A percentile compares a stretch with the other conserved stretches of the same genome.
These are phyloP conservation scores for Tetramorium simillimum DNA, from an alignment of 1,140 invertebrate genomes.

Conservation along the genomic window DNA sequence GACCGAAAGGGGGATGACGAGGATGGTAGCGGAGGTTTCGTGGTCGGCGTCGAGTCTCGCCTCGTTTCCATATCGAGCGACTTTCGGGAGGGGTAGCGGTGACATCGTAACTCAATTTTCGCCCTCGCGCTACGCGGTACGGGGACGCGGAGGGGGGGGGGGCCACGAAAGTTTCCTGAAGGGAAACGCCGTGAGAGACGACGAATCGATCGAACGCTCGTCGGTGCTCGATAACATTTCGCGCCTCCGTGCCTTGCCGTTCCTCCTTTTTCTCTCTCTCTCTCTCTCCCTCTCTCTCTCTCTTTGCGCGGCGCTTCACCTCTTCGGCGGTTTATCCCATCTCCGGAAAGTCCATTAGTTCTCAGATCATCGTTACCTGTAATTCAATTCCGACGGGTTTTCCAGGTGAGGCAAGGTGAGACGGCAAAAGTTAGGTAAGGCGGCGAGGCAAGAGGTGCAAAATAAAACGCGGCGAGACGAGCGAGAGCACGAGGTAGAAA, in stretches of 20 bases:
- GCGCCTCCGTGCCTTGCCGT: conserved; percentile 25
- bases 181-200: conserved; percentile 47
- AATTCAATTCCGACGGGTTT: conserved; percentile 68
- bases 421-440: conserved; percentile 47
- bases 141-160: conserved; percentile 1
- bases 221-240: conserved; percentile 70
- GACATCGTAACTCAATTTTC: conserved; percentile 73
- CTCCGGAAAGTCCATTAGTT: conserved; percentile 73
- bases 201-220: conserved; percentile 60
- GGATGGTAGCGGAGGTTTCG: conserved; percentile 41
- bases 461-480: conserved; percentile 42
- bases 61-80: conserved; percentile 72
- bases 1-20: too few species aligned
- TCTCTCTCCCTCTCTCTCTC: too few species aligned
- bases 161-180: conserved; percentile 41
- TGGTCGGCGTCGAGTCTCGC: conserved; percentile 46
- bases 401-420: conserved; percentile 50
- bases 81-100: conserved; percentile 65
- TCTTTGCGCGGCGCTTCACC: conserved; percentile 9
- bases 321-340: conserved; percentile 34
- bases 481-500: conserved; percentile 32
- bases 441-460: conserved; percentile 18
- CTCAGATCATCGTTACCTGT: conserved; percentile 66
- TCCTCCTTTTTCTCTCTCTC: background rate
- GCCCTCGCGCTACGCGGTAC: conserved; percentile 12